A percentile compares a stretch with the other conserved stretches of the same genome.
These are phyloP conservation scores for Otolemur crassicaudatus DNA, from an alignment of 2,797 vertebrate genomes.

Conservation along the genomic window DNA sequence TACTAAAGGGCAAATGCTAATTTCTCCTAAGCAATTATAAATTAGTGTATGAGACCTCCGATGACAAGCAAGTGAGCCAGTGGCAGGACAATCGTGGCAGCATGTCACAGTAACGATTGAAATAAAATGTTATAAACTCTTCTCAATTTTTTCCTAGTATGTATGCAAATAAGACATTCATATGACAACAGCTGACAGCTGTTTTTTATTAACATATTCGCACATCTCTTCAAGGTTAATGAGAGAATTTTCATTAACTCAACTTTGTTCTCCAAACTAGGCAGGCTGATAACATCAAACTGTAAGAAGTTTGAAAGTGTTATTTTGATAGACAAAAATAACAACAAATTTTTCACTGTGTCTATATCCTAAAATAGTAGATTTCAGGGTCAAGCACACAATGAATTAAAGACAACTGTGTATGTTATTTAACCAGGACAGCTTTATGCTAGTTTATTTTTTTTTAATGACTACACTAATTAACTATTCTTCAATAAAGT, in stretches of 20 bases:
- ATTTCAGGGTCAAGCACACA: not conserved
- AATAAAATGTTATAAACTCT: constrained; percentile 65
- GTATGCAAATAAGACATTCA: not conserved
- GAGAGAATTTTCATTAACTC: not conserved
- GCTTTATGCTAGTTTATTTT: not conserved
- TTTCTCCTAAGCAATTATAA: constrained; percentile 62
- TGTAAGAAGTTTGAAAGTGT: not conserved
- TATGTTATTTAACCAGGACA: not conserved
- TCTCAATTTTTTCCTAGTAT: constrained; percentile 8
- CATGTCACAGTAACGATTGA: constrained; percentile 48
- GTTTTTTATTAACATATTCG: not conserved
- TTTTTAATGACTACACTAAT: not conserved
- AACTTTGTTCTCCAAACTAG: not conserved
- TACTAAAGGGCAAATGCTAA: constrained; percentile 72
- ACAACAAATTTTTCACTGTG: not conserved
- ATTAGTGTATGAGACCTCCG: constrained; percentile 48
- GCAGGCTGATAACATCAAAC: not conserved
- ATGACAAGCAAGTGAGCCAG: constrained; percentile 46
- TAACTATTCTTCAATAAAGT: not conserved
- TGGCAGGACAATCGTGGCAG: constrained; percentile 17
- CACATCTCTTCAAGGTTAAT: constrained; percentile 1
- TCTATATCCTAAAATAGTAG: not conserved
- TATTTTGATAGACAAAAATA: not conserved
- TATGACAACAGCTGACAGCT: not conserved
- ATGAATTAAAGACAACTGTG: not conserved